These are phyloP conservation scores for Sebastiscus albofasciatus DNA, from an alignment of 2,797 vertebrate genomes.

Conservation along the genomic window DNA sequence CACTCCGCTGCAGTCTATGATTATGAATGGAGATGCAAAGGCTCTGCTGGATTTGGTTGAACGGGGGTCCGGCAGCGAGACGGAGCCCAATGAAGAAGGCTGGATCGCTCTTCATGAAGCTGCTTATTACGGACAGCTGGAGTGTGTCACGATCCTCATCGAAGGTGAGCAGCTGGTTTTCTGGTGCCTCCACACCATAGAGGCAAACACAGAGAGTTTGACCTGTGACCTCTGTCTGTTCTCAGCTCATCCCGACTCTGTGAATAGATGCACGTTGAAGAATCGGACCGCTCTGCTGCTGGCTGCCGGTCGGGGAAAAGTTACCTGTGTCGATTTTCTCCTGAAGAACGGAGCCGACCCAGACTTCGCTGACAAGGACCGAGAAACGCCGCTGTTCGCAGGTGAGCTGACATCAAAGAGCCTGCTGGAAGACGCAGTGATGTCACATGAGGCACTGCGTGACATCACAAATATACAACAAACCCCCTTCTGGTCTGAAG, in stretches of 20 bases:
- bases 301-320: constrained; percentile 76
- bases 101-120: constrained; percentile 59
- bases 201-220: neutral
- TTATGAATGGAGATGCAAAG: constrained; percentile 12
- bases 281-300: constrained; percentile 86
- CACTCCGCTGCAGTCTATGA: constrained; percentile 68
- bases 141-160: constrained; percentile 45
- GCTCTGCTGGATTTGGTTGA: constrained; percentile 69
- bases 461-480: neutral
- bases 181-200: neutral
- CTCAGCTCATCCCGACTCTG: constrained; percentile 80
- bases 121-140: constrained; percentile 41
- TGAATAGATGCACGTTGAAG: constrained; percentile 82
- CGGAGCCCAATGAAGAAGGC: constrained; percentile 2
- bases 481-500: neutral
- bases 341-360: constrained; percentile 85
- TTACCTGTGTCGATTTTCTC: constrained; percentile 82
- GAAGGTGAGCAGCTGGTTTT: constrained; percentile 23
- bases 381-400: constrained; percentile 87
- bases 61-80: constrained; percentile 13
- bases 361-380: constrained; percentile 83
- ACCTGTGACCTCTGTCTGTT: neutral
- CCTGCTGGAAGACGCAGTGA: neutral
- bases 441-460: neutral
- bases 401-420: constrained; percentile 68